A percentile compares a stretch with the other conserved stretches of the same genome.
These are phyloP conservation scores for Otolemur garnettii DNA, from an alignment of 2,113 vertebrate genomes.

Conservation along the genomic window DNA sequence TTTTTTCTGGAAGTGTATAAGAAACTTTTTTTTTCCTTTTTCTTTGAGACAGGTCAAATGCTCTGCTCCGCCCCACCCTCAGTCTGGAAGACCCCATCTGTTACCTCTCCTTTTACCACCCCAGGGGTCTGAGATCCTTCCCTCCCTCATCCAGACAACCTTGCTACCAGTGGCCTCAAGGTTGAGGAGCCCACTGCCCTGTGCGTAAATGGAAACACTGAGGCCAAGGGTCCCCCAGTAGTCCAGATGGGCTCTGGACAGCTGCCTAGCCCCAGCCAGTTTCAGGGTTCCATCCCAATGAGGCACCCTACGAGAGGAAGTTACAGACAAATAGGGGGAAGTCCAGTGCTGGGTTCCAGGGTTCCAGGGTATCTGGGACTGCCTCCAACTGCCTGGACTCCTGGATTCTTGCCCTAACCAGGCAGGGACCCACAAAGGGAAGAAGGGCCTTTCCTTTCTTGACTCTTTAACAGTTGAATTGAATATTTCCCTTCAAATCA, in stretches of 20 bases:
- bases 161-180: not conserved
- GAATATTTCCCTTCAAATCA: not conserved
- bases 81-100: conserved; percentile 31
- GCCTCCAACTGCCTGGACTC: not conserved
- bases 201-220: not conserved
- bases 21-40: not conserved
- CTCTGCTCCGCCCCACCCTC: fast-evolving
- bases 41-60: not conserved
- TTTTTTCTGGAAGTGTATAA: not conserved
- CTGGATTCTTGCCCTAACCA: not conserved
- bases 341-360: not conserved
- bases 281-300: no score
- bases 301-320: no score
- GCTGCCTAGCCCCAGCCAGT: not conserved
- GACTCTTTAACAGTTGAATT: not conserved
- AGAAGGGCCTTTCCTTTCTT: not conserved
- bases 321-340: not conserved
- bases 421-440: fast-evolving
- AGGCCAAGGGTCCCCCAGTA: not conserved
- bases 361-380: no score
- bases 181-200: not conserved
- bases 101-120: not conserved
- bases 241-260: not conserved
- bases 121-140: not conserved
- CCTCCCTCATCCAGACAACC: not conserved